Conservation (phyloP, 2,888 invertebrate genomes). For the Brenthis daphne region DNA sequence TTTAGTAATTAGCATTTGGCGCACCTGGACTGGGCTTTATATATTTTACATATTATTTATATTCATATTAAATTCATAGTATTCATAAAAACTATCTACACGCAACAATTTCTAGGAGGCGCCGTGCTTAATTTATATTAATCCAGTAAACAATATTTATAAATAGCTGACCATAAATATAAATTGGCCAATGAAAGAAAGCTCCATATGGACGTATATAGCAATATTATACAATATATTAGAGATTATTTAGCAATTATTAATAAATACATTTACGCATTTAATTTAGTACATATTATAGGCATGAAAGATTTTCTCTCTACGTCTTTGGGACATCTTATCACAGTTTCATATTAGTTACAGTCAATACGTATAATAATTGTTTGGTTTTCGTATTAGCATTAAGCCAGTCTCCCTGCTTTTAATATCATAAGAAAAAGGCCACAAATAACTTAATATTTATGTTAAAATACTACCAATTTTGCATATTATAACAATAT, state of each 20-base stretch:
- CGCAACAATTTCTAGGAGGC: too few species aligned
- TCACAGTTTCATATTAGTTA: slow-evolving; percentile 28
- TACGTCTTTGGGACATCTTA: slow-evolving; percentile 22
- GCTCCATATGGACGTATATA: background rate
- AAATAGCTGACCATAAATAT: too few species aligned
- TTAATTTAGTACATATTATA: background rate
- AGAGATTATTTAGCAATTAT: background rate
- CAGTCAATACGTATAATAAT: slow-evolving; percentile 20
- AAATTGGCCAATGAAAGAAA: too few species aligned
- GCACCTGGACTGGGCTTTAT: too few species aligned
- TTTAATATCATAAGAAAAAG: slow-evolving; percentile 32
- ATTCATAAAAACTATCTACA: too few species aligned
- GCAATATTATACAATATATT: background rate
- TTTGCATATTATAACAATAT: slow-evolving; percentile 5
- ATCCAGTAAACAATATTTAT: too few species aligned
- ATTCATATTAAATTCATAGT: too few species aligned
- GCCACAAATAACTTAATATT: slow-evolving; percentile 32
- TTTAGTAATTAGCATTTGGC: too few species aligned
- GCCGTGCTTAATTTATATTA: too few species aligned
- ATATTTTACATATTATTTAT: too few species aligned
- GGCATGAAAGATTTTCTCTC: slow-evolving; percentile 12
- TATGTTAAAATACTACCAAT: slow-evolving; percentile 22
- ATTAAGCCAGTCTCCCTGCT: slow-evolving; percentile 28
- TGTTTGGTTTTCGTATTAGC: slow-evolving; percentile 25
- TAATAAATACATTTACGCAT: background rate